phyloP scores from a whole-genome alignment of 2,113 vertebrate genomes.

The Spermophilus dauricus region DNA sequence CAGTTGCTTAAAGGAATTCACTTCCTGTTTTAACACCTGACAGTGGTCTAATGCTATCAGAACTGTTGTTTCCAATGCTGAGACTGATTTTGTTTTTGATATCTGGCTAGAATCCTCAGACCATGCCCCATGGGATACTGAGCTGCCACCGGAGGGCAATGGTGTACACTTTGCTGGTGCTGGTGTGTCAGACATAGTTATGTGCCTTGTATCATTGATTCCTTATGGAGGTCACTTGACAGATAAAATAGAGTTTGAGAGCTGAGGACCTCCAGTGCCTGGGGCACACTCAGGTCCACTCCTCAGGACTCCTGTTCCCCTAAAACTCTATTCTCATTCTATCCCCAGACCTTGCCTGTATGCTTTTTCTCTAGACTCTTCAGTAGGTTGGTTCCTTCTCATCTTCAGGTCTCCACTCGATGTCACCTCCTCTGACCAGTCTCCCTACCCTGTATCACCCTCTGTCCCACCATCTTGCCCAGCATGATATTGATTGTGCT shows the following conservation, averaged over 20 bases:
- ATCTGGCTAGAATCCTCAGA: not conserved
- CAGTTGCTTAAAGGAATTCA: not conserved
- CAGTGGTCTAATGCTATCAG: not conserved
- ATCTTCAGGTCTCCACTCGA: not conserved
- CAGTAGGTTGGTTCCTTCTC: not conserved
- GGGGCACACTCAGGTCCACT: rapidly evolving
- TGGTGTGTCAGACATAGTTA: too few species aligned
- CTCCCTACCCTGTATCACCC: not conserved
- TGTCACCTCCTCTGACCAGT: not conserved
- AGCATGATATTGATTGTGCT: too few species aligned
- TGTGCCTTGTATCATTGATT: rapidly evolving
- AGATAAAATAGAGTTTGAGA: not conserved
- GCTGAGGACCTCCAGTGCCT: not conserved
- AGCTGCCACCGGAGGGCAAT: not conserved
- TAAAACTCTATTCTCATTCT: not conserved
- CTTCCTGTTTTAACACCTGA: not conserved
- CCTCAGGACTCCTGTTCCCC: not conserved
- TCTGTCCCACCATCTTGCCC: not conserved
- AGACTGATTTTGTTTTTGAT: not conserved
- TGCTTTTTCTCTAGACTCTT: rapidly evolving
- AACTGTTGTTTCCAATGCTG: not conserved
- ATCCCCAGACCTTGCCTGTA: not conserved
- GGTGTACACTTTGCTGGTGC: not conserved
- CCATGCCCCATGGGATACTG: not conserved
- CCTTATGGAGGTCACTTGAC: not conserved